Evolutionary conservation across 2,888 invertebrate genomes (phyloP).

Genomic region (Drosophila emarginata): DNA sequence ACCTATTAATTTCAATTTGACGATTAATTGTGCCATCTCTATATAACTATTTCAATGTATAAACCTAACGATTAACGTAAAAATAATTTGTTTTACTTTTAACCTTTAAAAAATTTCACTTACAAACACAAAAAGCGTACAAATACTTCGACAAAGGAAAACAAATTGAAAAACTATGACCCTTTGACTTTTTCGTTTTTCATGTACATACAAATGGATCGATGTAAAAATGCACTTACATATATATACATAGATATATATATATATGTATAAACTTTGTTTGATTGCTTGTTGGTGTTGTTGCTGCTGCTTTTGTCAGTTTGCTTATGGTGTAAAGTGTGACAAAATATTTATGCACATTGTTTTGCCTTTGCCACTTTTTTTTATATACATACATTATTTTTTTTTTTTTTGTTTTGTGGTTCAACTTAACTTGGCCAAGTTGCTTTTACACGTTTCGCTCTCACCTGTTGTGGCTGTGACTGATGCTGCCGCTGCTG

Average conservation of each 20-base stretch:
- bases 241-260: not conserved
- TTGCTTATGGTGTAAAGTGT: constrained; percentile 7
- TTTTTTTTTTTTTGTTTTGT: not conserved
- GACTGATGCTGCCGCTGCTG: constrained; percentile 33
- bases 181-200: constrained; percentile 4
- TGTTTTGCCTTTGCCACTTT: constrained; percentile 19
- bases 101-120: not conserved
- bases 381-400: no score
- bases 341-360: constrained; percentile 47
- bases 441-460: not conserved
- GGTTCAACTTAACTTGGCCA: constrained; percentile 1
- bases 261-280: not conserved
- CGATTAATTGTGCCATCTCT: no score
- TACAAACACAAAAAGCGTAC: not conserved
- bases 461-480: constrained; percentile 61
- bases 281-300: constrained; percentile 2
- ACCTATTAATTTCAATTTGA: no score
- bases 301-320: constrained; percentile 16
- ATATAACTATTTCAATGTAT: no score
- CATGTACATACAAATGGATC: constrained; percentile 24
- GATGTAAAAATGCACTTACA: constrained; percentile 16
- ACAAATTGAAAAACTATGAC: not conserved
- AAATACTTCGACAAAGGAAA: not conserved
- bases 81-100: no score
- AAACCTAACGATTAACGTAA: no score